Conservation (phyloP, 2,888 invertebrate species). For the Synergus umbraculus region DNA sequence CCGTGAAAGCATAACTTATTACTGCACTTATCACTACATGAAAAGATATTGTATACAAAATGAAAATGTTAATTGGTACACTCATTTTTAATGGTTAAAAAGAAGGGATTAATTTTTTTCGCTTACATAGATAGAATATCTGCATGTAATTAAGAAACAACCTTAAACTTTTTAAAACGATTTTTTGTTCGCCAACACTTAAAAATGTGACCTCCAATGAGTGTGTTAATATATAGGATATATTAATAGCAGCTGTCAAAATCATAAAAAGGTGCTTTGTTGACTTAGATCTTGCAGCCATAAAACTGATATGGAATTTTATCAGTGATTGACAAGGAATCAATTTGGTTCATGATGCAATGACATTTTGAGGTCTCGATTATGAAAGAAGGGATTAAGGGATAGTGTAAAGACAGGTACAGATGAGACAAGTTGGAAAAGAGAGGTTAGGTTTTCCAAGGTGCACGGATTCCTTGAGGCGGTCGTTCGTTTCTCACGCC, state of each 20-base stretch:
- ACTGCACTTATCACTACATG: neutral
- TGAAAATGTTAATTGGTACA: too few species aligned
- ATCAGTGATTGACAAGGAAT: neutral
- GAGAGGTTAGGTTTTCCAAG: conserved; percentile 37
- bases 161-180: neutral
- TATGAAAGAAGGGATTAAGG: neutral
- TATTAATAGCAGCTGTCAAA: neutral
- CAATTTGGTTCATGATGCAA: neutral
- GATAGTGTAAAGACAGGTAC: conserved; percentile 30
- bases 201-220: neutral
- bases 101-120: neutral
- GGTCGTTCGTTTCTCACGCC: conserved; percentile 64
- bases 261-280: neutral
- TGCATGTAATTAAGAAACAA: neutral
- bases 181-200: neutral
- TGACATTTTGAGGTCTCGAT: neutral
- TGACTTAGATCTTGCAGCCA: neutral
- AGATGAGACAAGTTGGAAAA: conserved; percentile 29
- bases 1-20: neutral
- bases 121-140: neutral
- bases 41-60: neutral
- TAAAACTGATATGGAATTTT: neutral
- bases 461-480: conserved; percentile 49
- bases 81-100: too few species aligned
- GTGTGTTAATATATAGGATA: neutral